Percentiles rank a stretch among this genome's conserved stretches.
Evolutionary conservation across 1,140 invertebrate species (phyloP).

Genomic region (Aphelinus certus): DNA sequence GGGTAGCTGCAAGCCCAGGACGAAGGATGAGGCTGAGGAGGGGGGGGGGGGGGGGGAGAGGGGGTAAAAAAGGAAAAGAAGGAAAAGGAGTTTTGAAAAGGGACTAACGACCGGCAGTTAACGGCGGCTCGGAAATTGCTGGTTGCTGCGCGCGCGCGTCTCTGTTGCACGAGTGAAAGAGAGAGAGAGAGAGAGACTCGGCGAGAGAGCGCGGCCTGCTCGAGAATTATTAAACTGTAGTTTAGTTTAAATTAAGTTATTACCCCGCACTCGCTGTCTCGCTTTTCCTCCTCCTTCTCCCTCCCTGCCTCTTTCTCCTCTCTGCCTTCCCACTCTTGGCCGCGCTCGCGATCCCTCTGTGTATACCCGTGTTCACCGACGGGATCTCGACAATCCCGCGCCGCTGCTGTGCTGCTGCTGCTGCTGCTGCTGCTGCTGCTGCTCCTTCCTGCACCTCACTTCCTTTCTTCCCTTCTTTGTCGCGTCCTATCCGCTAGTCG

Average conservation of each 20-base stretch:
- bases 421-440: too few species aligned
- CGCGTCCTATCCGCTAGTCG: background rate
- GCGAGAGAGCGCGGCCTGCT: conserved; percentile 41
- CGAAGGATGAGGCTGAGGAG: conserved; percentile 8
- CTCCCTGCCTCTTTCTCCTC: conserved; percentile 12
- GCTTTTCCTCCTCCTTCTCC: conserved; percentile 41
- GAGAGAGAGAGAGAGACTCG: background rate
- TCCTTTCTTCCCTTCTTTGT: conserved; percentile 15
- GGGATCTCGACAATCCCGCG: conserved; percentile 27
- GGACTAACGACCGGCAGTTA: conserved; percentile 69
- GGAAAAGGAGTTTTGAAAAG: conserved; percentile 67
- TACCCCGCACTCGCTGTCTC: conserved; percentile 58
- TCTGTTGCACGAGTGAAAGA: conserved; percentile 39
- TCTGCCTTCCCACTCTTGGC: background rate
- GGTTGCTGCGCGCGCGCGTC: conserved; percentile 57
- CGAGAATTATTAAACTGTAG: conserved; percentile 68
- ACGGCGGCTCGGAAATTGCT: conserved; percentile 68
- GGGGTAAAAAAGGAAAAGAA: conserved; percentile 44
- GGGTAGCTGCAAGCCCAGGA: conserved; percentile 10
- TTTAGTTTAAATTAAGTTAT: conserved; percentile 70
- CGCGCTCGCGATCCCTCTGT: conserved; percentile 44
- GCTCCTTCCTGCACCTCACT: background rate
- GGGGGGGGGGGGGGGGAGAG: conserved; percentile 19
- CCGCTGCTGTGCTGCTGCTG: too few species aligned
- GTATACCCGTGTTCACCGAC: conserved; percentile 53